Evolutionary conservation across 2,113 vertebrate species (phyloP).

Genomic region (Festucalex cinctus): DNA sequence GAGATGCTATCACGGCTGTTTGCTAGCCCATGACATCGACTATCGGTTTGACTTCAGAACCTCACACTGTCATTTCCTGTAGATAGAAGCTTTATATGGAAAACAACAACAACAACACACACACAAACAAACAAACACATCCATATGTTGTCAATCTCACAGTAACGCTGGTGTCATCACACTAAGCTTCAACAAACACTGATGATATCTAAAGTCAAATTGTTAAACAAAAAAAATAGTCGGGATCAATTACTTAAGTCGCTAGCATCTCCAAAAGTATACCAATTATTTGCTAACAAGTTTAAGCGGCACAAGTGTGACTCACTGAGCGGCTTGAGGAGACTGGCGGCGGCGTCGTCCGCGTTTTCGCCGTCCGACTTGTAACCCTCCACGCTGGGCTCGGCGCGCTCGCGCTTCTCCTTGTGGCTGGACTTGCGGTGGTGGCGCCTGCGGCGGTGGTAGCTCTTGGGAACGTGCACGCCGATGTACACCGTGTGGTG

Average conservation of each 20-base stretch:
- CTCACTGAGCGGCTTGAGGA: conserved; percentile 95
- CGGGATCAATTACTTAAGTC: too few species aligned
- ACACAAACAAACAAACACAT: background rate
- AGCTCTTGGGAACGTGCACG: conserved; percentile 96
- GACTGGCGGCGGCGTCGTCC: conserved; percentile 78
- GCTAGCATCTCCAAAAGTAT: too few species aligned
- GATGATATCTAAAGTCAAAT: too few species aligned
- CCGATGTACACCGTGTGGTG: conserved; percentile 97
- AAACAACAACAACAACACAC: background rate
- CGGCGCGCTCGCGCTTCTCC: conserved; percentile 83
- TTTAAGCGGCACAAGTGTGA: conserved; percentile 25
- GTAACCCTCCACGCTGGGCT: conserved; percentile 79
- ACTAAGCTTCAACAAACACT: background rate
- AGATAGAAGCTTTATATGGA: background rate
- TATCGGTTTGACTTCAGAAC: background rate
- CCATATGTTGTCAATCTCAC: background rate
- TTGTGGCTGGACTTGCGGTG: conserved; percentile 84
- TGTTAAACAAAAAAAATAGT: too few species aligned
- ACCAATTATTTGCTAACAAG: too few species aligned
- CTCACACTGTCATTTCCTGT: background rate
- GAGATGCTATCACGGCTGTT: background rate
- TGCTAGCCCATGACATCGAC: background rate
- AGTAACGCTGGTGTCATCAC: background rate
- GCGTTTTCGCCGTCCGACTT: conserved; percentile 84
- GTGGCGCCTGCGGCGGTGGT: conserved; percentile 85